These are phyloP conservation scores for Caradrina kadenii DNA, from an alignment of 2,888 invertebrate genomes.

Conservation along the genomic window DNA sequence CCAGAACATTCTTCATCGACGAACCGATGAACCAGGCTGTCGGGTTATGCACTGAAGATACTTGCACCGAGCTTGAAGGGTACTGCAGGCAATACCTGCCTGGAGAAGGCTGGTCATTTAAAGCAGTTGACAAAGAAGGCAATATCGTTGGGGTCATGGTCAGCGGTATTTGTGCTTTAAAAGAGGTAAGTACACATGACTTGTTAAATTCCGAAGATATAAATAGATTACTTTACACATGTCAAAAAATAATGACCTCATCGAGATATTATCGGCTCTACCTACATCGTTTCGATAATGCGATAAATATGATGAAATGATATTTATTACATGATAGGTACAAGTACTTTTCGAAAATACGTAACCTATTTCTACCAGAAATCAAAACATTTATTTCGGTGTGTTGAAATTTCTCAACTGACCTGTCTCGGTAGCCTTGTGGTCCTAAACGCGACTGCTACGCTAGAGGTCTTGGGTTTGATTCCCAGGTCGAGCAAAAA, in stretches of 20 bases:
- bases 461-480: too few relatives aligned
- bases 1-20: slow-evolving; percentile 90
- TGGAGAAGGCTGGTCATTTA: slow-evolving; percentile 90
- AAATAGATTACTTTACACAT: background rate
- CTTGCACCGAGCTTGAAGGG: slow-evolving; percentile 91
- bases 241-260: background rate
- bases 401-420: too few relatives aligned
- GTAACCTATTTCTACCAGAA: too few relatives aligned
- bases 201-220: background rate
- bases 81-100: slow-evolving; percentile 90
- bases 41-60: slow-evolving; percentile 81
- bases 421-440: too few relatives aligned
- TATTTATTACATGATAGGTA: too few relatives aligned
- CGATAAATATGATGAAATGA: background rate
- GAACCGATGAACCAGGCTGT: slow-evolving; percentile 91
- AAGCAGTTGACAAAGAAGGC: slow-evolving; percentile 91
- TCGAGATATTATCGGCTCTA: background rate
- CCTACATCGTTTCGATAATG: background rate
- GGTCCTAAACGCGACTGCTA: too few relatives aligned
- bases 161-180: slow-evolving; percentile 83
- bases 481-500: too few relatives aligned
- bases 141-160: slow-evolving; percentile 91
- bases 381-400: too few relatives aligned
- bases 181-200: slow-evolving; percentile 70
- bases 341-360: too few relatives aligned